Conservation (phyloP, 2,113 vertebrate genomes). For the Cervus canadensis region DNA sequence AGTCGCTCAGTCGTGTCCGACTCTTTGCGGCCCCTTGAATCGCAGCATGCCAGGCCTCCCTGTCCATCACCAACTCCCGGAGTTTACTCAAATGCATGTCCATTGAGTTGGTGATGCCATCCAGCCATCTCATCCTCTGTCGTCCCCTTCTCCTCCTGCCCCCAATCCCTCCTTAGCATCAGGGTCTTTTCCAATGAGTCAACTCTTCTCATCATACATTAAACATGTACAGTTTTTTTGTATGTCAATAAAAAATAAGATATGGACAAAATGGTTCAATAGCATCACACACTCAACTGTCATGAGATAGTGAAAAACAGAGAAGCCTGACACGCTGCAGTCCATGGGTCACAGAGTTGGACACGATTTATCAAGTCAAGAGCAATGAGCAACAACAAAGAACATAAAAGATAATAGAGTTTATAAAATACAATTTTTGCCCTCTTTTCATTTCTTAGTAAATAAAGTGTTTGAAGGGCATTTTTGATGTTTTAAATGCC, state of each 20-base stretch:
- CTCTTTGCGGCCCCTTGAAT: no score
- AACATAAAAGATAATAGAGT: not conserved
- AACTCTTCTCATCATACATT: not conserved
- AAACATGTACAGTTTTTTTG: not conserved
- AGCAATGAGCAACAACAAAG: not conserved
- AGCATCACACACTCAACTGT: not conserved
- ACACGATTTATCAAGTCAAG: not conserved
- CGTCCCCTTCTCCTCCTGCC: no score
- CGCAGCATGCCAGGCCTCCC: no score
- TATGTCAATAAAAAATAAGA: not conserved
- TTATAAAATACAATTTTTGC: not conserved
- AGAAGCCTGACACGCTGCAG: not conserved
- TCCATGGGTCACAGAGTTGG: not conserved
- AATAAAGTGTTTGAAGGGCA: not conserved
- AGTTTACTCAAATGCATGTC: no score
- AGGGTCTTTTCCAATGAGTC: no score
- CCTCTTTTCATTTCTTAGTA: not conserved
- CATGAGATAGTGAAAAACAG: not conserved
- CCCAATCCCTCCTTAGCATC: no score
- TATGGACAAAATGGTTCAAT: not conserved
- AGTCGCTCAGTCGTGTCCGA: no score
- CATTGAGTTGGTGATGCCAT: no score
- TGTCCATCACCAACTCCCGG: no score
- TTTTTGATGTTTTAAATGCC: not conserved
- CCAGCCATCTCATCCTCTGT: no score